Conservation (phyloP, 2,888 invertebrate species). For the Drosophila putrida region DNA sequence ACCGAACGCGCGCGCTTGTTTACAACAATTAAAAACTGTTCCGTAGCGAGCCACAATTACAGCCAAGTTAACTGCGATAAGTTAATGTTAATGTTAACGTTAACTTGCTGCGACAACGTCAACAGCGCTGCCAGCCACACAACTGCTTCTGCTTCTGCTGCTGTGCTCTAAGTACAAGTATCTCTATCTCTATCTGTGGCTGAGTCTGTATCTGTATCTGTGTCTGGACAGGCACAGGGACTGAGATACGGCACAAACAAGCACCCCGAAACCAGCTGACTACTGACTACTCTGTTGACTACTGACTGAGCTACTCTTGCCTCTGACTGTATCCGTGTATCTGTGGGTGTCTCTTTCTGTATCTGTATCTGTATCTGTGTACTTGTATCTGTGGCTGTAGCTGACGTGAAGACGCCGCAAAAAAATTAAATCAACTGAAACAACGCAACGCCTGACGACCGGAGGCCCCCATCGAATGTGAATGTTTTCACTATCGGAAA, state of each 20-base stretch:
- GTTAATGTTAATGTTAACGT: constrained; percentile 50
- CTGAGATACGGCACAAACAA: constrained; percentile 29
- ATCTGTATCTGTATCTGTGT: constrained; percentile 1
- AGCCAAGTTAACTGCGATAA: constrained; percentile 71
- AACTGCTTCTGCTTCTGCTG: constrained; percentile 19
- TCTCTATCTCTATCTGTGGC: constrained; percentile 8
- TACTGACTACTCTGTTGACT: constrained; percentile 31
- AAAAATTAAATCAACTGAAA: constrained; percentile 66
- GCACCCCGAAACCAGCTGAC: constrained; percentile 55
- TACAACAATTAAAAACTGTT: constrained; percentile 82
- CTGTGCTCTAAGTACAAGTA: constrained; percentile 21
- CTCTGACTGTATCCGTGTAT: constrained; percentile 24
- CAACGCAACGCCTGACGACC: constrained; percentile 28
- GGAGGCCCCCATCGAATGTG: constrained; percentile 29
- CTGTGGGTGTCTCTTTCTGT: constrained; percentile 6
- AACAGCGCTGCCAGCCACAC: constrained; percentile 27
- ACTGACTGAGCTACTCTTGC: constrained; percentile 36
- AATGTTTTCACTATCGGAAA: constrained; percentile 64
- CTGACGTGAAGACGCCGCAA: constrained; percentile 64
- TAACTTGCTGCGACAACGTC: constrained; percentile 44
- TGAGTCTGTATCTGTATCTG: constrained; percentile 13
- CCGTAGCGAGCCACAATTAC: constrained; percentile 71
- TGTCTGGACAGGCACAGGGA: constrained; percentile 44
- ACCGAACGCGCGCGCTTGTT: constrained; percentile 78
- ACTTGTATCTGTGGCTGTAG: constrained; percentile 15